Evolutionary conservation across 2,888 invertebrate species (phyloP), one percentile per base, ranked within the genome.

Genomic region (Acanthococcus lagerstroemiae): DNA sequence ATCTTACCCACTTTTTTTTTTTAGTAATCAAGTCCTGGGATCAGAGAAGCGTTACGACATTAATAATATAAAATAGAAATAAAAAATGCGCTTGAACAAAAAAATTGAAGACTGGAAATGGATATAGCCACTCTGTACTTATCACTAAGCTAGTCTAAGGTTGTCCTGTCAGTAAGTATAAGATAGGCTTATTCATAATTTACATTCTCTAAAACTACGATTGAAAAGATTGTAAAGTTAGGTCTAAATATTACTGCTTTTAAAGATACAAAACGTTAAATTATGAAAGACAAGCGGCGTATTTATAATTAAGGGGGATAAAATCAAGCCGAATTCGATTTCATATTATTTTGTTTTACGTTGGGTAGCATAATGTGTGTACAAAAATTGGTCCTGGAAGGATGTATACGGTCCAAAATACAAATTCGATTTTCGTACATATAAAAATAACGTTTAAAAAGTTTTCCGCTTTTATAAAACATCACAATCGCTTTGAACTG

Each of bases 211-310:
- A n/a, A n/a, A n/a, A n/a, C n/a, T n/a, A n/a, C n/a, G n/a, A n/a
- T n/a, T n/a, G n/a, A n/a, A n/a, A n/a, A n/a, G n/a, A n/a, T n/a
- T n/a, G n/a, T n/a, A n/a, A n/a, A n/a, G n/a, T n/a, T n/a, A n/a
- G n/a, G n/a, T n/a, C n/a, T n/a, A n/a, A n/a, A n/a, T n/a, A n/a
- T n/a, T n/a, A n/a, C n/a, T n/a, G n/a, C 19, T 27, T 37, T 22
- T 24, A 30, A 58, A 58, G 24, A 57, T n/a, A n/a, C n/a, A n/a
- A n/a, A 21, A 45, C 45, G 15, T 45, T 50, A 52, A 52, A 52
- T 12, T 22, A 63, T 63, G 63, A 63, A 63, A 63, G 63, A 63
- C 63, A 63, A 63, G 63, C 63, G 63, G 63, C 44, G 52, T 52
- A 52, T 22, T 37, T n/a, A n/a, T n/a, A n/a, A n/a, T n/a, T n/a